Conservation (phyloP, 2,888 invertebrate species). For the Sarcophaga variegata region DNA sequence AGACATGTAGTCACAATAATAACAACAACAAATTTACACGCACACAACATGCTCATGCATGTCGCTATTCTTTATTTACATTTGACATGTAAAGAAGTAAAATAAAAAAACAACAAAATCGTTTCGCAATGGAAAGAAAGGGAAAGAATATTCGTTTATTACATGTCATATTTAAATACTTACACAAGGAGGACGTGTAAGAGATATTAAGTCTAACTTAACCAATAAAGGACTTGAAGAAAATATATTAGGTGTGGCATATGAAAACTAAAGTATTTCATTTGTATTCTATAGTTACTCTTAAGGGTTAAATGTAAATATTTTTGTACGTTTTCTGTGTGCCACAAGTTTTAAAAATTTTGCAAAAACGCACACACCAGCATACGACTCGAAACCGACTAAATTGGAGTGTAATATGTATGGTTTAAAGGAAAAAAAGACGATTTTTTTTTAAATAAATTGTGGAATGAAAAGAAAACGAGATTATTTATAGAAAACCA, state of each 20-base stretch:
- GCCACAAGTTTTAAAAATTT: neutral
- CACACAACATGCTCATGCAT: constrained; percentile 24
- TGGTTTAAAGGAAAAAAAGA: neutral
- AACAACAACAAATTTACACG: neutral
- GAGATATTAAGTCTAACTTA: neutral
- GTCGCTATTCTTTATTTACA: neutral
- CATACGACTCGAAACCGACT: neutral
- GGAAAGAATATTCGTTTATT: constrained; percentile 15
- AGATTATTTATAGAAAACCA: constrained; percentile 57
- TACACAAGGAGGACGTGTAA: neutral
- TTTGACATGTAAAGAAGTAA: constrained; percentile 36
- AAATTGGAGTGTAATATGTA: constrained; percentile 35
- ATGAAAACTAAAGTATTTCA: too few species aligned
- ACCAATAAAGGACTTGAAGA: constrained; percentile 6
- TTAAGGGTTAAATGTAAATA: constrained; percentile 11
- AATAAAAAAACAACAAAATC: neutral
- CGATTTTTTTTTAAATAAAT: neutral
- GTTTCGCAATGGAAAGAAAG: neutral
- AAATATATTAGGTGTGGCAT: neutral
- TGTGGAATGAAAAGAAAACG: constrained; percentile 20
- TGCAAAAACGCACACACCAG: neutral
- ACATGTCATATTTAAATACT: neutral
- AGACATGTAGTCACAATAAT: constrained; percentile 11
- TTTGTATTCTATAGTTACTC: too few species aligned
- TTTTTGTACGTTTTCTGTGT: neutral